Evolutionary conservation across 2,888 invertebrate species (phyloP), one percentile per base, ranked within the genome.

Genomic region (Chrysina gloriosa): DNA sequence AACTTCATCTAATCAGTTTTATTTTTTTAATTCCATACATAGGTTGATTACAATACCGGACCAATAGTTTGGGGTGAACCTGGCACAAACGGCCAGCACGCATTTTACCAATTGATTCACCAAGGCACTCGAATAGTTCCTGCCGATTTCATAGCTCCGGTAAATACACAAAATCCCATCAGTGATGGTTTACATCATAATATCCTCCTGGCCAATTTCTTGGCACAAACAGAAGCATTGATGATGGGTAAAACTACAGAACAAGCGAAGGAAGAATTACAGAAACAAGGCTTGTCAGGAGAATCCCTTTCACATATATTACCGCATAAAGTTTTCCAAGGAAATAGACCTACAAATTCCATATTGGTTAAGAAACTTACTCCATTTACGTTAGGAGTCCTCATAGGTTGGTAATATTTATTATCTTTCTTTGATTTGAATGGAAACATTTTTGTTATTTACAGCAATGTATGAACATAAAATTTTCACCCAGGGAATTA

Each of bases 81-180:
- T 0, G 99, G 99, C 16, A 99, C 99, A 42, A 99, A 99, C 83
- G 99, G 99, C 0, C 99, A 99, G 79, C 99, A 99, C 85, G 99
- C 99, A 67, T 99, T 99, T 87, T 99, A 99, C 84, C 99, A 99
- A 84, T 89, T 99, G 48, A 95, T 99, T 73, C 99, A 99, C 84
- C 99, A 99, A 86, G 97, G 83, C 27, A 83, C 84, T 73, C 88
- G 96, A 70, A 83, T 98, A 74, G 95, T 99, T 78, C 98, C 99
- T 2, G 94, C 95, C 79, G 98, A 99, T 85, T 99, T 99, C 83
- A 92, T 99, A 77, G 96, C 96, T 5, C 95, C 98, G 0, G 95
- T 93, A 0, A 89, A 93, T 78, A 93, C 95, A 0, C 96, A 97
- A 77, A 98, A 98, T 83, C 95, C 95, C 0, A 90, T 91, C 67